A percentile compares a stretch with the other conserved stretches of the same genome.
Conservation (phyloP, 2,797 vertebrate species). For the Sciaenops ocellatus region DNA sequence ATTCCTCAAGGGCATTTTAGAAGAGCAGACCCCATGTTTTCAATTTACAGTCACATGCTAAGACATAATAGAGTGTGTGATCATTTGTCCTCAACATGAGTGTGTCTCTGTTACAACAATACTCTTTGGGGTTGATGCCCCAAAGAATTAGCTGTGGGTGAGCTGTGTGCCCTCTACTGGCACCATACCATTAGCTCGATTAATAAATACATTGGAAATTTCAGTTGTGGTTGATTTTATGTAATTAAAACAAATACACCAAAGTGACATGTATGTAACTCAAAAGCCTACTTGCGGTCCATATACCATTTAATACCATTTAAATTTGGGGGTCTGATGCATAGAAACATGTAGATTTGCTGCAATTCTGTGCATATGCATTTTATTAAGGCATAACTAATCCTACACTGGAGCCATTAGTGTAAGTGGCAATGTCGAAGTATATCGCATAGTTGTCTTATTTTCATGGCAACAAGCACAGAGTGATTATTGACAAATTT, state of each 20-base stretch:
- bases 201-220: background rate
- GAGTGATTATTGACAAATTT: constrained; percentile 58
- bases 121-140: background rate
- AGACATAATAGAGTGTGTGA: background rate
- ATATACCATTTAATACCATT: too few relatives aligned
- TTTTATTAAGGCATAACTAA: constrained; percentile 3
- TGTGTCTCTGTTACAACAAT: background rate
- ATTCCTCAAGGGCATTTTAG: constrained; percentile 15
- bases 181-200: background rate
- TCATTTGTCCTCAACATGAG: background rate
- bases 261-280: background rate
- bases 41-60: background rate
- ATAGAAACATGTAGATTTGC: background rate
- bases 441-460: constrained; percentile 22
- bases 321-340: background rate
- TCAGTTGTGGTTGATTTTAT: background rate
- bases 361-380: background rate
- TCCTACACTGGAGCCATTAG: constrained; percentile 1
- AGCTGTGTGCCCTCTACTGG: background rate
- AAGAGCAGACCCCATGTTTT: background rate
- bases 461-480: constrained; percentile 61
- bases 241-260: background rate
- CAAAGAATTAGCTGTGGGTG: background rate
- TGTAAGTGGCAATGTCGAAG: background rate
- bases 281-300: background rate